Percentiles rank a stretch among this genome's conserved stretches.
Conservation (phyloP, 2,113 vertebrate species). For the Murina feae region DNA sequence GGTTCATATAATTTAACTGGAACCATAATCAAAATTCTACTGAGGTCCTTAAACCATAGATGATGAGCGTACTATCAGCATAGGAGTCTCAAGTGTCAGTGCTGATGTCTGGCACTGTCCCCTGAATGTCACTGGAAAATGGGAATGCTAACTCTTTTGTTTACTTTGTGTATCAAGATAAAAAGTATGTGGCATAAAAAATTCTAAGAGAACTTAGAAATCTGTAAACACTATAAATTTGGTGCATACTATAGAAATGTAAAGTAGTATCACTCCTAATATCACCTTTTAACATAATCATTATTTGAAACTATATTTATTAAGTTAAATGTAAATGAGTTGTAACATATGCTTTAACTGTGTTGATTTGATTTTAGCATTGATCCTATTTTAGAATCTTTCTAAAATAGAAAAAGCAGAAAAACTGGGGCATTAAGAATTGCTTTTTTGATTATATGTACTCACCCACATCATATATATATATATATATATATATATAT, state of each 20-base stretch:
- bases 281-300: neutral
- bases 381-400: neutral
- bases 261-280: neutral
- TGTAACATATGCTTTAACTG: neutral
- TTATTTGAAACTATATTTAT: neutral
- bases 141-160: neutral
- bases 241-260: neutral
- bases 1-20: neutral
- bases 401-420: neutral
- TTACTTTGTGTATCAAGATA: neutral
- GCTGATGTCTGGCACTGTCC: neutral
- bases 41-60: neutral
- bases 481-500: too few relatives aligned
- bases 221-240: neutral
- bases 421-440: neutral
- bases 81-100: neutral
- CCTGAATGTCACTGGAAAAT: neutral
- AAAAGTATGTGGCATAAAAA: neutral
- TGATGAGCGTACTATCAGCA: neutral
- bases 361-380: neutral
- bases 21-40: neutral
- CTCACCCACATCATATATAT: neutral
- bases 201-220: neutral
- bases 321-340: neutral
- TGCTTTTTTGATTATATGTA: neutral